Percentiles rank a stretch among this genome's conserved stretches.
Conservation (phyloP, 2,797 vertebrate species). For the Pagetopsis macropterus region DNA sequence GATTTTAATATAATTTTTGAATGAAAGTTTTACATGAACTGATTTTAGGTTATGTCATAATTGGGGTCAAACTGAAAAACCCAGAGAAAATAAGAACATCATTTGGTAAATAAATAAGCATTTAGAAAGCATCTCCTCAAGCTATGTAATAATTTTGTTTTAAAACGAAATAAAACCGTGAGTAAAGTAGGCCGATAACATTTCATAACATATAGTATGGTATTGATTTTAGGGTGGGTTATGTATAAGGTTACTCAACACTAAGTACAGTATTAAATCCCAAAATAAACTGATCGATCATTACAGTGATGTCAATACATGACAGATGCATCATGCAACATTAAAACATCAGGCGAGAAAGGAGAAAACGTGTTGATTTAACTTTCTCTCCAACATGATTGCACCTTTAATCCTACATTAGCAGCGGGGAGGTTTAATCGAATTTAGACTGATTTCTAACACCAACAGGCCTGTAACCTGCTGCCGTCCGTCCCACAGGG, state of each 20-base stretch:
- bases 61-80: too few relatives aligned
- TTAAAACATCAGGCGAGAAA: not conserved
- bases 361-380: conserved; percentile 14
- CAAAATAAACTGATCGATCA: not conserved
- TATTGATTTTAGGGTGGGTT: conserved; percentile 6
- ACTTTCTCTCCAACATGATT: conserved; percentile 36
- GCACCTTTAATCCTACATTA: conserved; percentile 6
- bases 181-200: not conserved
- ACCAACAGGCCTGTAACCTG: conserved; percentile 52
- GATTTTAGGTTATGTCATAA: not conserved
- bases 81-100: not conserved
- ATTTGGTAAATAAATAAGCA: too few relatives aligned
- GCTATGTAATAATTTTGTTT: too few relatives aligned
- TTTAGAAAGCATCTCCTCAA: too few relatives aligned
- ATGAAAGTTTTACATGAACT: not conserved
- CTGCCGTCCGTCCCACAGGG: conserved; percentile 24
- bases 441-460: not conserved
- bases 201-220: not conserved
- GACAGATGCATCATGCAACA: conserved; percentile 18
- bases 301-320: conserved; percentile 26
- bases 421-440: not conserved
- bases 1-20: not conserved
- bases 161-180: not conserved
- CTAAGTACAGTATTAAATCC: not conserved
- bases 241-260: not conserved